phyloP scores from a whole-genome alignment of 1,140 invertebrate species.

The Nasonia giraulti region DNA sequence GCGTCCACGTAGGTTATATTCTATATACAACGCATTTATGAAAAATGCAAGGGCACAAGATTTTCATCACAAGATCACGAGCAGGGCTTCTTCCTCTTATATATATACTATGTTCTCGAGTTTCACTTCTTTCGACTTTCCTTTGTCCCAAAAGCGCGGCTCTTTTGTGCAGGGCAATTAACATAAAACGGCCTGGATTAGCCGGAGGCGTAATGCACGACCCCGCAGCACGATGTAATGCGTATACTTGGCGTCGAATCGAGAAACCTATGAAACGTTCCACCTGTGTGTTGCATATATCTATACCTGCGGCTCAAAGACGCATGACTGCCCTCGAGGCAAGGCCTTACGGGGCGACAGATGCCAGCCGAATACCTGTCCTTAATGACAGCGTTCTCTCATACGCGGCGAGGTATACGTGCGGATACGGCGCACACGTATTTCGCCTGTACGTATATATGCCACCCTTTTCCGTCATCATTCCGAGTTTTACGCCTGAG shows the following conservation, averaged over 20 bases:
- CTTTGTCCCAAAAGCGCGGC: background rate
- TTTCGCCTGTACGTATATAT: no score
- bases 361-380: slow-evolving; percentile 32
- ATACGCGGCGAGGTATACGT: background rate
- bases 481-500: background rate
- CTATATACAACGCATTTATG: background rate
- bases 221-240: background rate
- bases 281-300: slow-evolving; percentile 32
- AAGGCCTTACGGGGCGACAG: background rate
- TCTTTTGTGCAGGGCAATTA: background rate
- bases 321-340: slow-evolving; percentile 3
- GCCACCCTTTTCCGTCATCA: background rate
- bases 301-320: background rate
- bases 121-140: background rate
- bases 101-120: background rate
- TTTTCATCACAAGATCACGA: no score
- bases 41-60: slow-evolving; percentile 1
- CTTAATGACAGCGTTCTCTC: slow-evolving; percentile 33
- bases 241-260: background rate
- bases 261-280: slow-evolving; percentile 38
- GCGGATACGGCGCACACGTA: no score
- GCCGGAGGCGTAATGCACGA: background rate
- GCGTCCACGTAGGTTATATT: no score
- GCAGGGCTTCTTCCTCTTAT: background rate
- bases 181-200: slow-evolving; percentile 19